Base-by-base conservation (phyloP, 2,888 invertebrate species). In the Cyclophora punctaria region DNA sequence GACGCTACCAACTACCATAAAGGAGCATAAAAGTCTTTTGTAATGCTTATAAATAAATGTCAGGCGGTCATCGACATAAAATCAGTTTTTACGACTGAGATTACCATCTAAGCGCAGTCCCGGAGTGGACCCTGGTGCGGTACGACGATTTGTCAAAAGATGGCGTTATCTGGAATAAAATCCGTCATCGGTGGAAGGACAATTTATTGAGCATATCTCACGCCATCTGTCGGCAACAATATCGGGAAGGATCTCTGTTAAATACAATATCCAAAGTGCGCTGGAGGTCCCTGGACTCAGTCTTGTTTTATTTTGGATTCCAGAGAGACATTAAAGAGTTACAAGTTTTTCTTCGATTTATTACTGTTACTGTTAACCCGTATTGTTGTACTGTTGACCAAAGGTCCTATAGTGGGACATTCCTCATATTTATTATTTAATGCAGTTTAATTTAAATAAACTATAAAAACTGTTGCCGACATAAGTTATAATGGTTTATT, bases 121-220 rank as follows among this genome's bases (percentile, higher is more conserved):
- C 67, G 60, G 60, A 69, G 70, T 70, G 73, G 74, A 75, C 66
- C 73, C 73, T 73, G 77, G 78, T 78, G 81, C 81, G 79, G 83
- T 73, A 75, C 75, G 56, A 57, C 80, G 74, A 87, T 88, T 87
- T 86, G 84, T 88, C 87, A 87, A 84, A 85, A 75, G 66, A 67
- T 79, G 82, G 78, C 79, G 76, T 73, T 84, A 87, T 87, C 86
- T 60, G 69, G 61, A 67, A 62, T 64, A 70, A 75, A 73, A 85
- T 86, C 85, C 86, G 83, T 86, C 85, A 87, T 85, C 84, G 76
- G 73, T 60, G 56, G 70, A 57, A 60, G 61, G 68, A 71, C 81
- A 69, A 84, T 83, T 79, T 80, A 83, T 83, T 75, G 79, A 58
- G 55, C 71, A 76, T 83, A 85, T 83, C 83, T 80, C 76, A 77